Base-by-base conservation (phyloP, 2,888 invertebrate genomes). In the Zygothrica quintamaculata region DNA sequence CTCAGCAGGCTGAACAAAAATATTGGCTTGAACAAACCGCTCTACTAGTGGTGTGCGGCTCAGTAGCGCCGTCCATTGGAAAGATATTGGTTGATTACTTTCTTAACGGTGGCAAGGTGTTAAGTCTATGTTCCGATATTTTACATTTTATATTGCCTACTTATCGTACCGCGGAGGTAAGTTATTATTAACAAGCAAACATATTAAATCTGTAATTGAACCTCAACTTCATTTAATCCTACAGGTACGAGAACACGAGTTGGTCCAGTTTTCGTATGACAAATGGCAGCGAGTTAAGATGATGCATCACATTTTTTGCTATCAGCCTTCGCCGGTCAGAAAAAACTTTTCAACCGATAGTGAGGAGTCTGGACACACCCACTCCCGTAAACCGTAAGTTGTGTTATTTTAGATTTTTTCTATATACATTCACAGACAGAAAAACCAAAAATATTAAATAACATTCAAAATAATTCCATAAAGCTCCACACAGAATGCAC, bases 221-320 rank as follows among this genome's bases (percentile, higher is more conserved):
- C n/a, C n/a, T n/a, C n/a, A n/a, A n/a, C n/a, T n/a, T n/a, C n/a
- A n/a, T 0, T 8, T 22, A 1, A 7, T 5, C 1, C 36, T 48
- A 0, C 18, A 94, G 94, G 94, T 96, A 31, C 93, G 96, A 16
- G 96, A 96, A 90, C 95, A 95, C 88, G 96, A 96, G 90, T 91
- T 96, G 46, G 96, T 96, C 1, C 94, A 95, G 75, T 96, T 96
- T 88, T 95, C 95, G 1, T 96, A 96, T 78, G 95, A 95, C 67
- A 94, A 94, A 89, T 96, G 96, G 96, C 94, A 95, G 86, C 94
- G 95, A 3, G 95, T 96, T 0, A 94, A 94, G 88, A 95, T 96
- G 94, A 95, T 96, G 93, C 96, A 96, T 90, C 96, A 96, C 85
- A 95, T 96, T 69, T 96, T 96, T 89, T 96, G 96, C 87, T 96